Conservation (phyloP, 2,888 invertebrate genomes). For the Eristalis arbustorum region DNA sequence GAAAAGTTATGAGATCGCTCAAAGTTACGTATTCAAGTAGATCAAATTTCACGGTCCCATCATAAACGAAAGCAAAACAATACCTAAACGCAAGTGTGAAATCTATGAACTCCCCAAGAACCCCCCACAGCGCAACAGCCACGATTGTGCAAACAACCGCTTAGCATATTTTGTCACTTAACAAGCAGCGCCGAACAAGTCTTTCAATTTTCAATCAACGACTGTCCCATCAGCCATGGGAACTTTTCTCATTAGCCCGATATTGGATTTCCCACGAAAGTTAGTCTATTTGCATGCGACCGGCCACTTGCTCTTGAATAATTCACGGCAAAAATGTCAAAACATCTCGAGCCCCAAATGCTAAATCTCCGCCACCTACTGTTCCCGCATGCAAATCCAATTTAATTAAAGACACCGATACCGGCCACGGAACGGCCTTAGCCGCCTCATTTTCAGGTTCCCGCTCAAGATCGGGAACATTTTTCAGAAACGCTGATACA, state of each 20-base stretch:
- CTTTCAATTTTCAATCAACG: neutral
- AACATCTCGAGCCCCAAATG: conserved; percentile 4
- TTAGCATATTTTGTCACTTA: neutral
- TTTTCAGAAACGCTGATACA: conserved; percentile 9
- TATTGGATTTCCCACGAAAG: conserved; percentile 1
- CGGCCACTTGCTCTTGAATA: neutral
- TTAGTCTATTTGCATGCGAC: neutral
- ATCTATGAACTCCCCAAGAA: neutral
- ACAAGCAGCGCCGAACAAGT: neutral
- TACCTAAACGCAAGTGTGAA: neutral
- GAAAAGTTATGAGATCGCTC: neutral
- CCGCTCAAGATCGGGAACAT: conserved; percentile 3
- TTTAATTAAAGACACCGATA: conserved; percentile 20
- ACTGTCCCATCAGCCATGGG: conserved; percentile 2
- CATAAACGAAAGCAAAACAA: neutral
- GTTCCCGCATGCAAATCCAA: conserved; percentile 32
- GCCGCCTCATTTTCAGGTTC: conserved; percentile 1
- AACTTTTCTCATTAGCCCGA: conserved; percentile 1
- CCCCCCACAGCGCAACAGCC: neutral
- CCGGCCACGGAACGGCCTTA: neutral
- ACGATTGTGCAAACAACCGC: neutral
- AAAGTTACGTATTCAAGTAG: neutral
- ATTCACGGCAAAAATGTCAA: conserved; percentile 4
- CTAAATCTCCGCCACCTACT: conserved; percentile 37
- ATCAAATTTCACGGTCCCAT: neutral